Conservation (phyloP, 2,797 vertebrate species). For the Spea hammondii region DNA sequence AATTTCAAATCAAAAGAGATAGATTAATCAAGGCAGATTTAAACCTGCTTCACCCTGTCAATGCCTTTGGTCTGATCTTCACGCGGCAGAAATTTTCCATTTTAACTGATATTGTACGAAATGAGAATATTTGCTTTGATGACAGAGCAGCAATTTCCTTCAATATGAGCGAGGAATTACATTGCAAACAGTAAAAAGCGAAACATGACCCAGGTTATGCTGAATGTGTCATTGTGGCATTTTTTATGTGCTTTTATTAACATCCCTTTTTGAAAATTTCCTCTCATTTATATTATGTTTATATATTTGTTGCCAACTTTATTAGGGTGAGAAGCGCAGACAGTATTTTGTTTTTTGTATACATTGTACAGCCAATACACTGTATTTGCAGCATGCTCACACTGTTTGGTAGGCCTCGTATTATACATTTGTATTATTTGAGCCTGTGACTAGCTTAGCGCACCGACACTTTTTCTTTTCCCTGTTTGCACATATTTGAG, state of each 20-base stretch:
- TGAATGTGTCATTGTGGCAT: slow-evolving; percentile 1
- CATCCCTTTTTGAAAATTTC: slow-evolving; percentile 36
- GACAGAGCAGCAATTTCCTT: slow-evolving; percentile 59
- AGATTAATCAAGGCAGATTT: slow-evolving; percentile 76
- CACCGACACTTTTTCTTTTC: too few relatives aligned
- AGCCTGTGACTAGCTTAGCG: too few relatives aligned
- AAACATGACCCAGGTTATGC: slow-evolving; percentile 56
- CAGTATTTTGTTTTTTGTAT: too few relatives aligned
- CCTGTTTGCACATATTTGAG: too few relatives aligned
- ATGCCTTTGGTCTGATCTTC: slow-evolving; percentile 72
- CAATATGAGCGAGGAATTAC: slow-evolving; percentile 59
- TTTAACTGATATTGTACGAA: slow-evolving; percentile 64
- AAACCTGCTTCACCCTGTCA: slow-evolving; percentile 62
- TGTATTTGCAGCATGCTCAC: too few relatives aligned
- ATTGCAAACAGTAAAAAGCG: slow-evolving; percentile 55
- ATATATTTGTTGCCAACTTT: too few relatives aligned
- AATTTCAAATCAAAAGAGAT: slow-evolving; percentile 74
- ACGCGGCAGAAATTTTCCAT: slow-evolving; percentile 65
- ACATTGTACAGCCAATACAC: too few relatives aligned
- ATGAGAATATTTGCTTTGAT: slow-evolving; percentile 63
- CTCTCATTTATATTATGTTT: too few relatives aligned
- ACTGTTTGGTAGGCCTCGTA: too few relatives aligned
- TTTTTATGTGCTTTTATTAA: slow-evolving; percentile 18
- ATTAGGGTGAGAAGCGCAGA: too few relatives aligned
- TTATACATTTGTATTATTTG: too few relatives aligned